Percentiles rank a stretch among this genome's conserved stretches.
Evolutionary conservation across 2,113 vertebrate genomes (phyloP).

Genomic region (Sus scrofa): DNA sequence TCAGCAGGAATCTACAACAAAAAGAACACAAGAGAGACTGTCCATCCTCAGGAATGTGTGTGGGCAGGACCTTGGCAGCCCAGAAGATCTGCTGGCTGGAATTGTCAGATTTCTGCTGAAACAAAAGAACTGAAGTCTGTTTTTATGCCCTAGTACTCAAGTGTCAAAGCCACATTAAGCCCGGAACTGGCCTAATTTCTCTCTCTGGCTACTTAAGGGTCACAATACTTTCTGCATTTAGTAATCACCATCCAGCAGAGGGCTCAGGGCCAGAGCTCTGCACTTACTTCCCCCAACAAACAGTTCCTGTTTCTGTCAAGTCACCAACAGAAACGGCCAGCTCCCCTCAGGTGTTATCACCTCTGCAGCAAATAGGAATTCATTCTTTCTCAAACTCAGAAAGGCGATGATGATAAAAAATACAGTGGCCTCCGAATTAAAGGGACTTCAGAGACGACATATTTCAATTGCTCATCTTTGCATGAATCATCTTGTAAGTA

Average conservation of each 20-base stretch:
- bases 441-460: neutral
- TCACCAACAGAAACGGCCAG: slow-evolving; percentile 59
- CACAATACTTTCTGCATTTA: neutral
- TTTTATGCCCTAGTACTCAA: slow-evolving; percentile 28
- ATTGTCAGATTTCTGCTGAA: slow-evolving; percentile 20
- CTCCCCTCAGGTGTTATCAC: slow-evolving; percentile 44
- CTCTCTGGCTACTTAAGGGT: neutral
- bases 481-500: neutral
- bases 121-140: slow-evolving; percentile 26
- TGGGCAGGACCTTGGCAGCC: slow-evolving; percentile 39
- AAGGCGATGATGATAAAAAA: slow-evolving; percentile 8
- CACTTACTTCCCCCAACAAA: neutral
- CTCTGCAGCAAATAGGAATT: slow-evolving; percentile 39
- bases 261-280: neutral
- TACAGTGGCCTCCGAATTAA: slow-evolving; percentile 12
- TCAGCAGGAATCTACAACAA: neutral
- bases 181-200: neutral
- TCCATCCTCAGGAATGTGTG: slow-evolving; percentile 52
- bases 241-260: neutral
- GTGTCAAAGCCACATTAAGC: slow-evolving; percentile 12
- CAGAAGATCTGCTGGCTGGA: neutral
- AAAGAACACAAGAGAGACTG: neutral
- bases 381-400: slow-evolving; percentile 45
- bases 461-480: neutral
- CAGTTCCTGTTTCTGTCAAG: slow-evolving; percentile 37